phyloP scores from a whole-genome alignment of 2,113 vertebrate species.

The Leptodactylus fuscus region DNA sequence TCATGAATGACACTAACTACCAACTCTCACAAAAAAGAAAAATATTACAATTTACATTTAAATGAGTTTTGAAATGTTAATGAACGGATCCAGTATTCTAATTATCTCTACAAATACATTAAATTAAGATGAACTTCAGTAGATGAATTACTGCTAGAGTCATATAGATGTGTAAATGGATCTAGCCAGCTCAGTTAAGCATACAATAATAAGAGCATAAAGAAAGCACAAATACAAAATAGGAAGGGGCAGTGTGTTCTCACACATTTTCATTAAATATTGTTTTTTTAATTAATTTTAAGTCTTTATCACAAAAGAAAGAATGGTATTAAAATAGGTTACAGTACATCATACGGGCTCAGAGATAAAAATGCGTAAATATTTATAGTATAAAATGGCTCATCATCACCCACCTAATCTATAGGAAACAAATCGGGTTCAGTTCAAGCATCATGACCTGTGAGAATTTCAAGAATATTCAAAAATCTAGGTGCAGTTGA shows the following conservation, averaged over 20 bases:
- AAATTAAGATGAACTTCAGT: constrained; percentile 75
- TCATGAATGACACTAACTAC: constrained; percentile 82
- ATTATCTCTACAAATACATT: constrained; percentile 81
- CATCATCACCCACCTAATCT: too few relatives aligned
- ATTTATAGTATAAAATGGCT: not conserved
- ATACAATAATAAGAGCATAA: constrained; percentile 7
- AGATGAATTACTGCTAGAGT: constrained; percentile 69
- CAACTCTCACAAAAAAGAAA: constrained; percentile 75
- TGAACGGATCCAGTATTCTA: constrained; percentile 78
- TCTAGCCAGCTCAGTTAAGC: constrained; percentile 46
- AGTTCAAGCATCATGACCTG: too few relatives aligned
- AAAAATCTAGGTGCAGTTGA: too few relatives aligned
- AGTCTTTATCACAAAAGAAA: not conserved
- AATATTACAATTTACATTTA: constrained; percentile 87
- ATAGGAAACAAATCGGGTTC: too few relatives aligned
- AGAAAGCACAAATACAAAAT: not conserved
- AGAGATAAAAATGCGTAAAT: not conserved
- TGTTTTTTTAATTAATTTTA: not conserved
- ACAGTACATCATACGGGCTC: not conserved
- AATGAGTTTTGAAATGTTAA: constrained; percentile 88
- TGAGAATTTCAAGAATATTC: too few relatives aligned
- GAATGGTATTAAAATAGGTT: not conserved
- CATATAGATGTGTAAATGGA: constrained; percentile 53
- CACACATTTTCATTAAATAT: not conserved
- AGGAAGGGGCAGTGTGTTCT: not conserved